Base-by-base conservation (phyloP, 2,888 invertebrate species). In the Andricus quercusramuli region DNA sequence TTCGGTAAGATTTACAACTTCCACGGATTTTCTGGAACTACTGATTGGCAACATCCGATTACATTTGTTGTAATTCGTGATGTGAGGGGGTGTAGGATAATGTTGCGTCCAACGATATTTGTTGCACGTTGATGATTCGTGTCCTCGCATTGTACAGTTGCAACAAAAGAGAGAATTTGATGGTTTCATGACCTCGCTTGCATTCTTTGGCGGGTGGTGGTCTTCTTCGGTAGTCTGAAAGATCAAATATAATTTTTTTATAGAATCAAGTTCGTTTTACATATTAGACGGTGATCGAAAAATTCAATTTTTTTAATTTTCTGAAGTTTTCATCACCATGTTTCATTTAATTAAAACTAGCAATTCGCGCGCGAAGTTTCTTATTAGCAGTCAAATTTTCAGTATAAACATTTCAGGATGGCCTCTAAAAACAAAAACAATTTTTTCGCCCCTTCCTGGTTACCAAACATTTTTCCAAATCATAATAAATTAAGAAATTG, bases 121-220 rank as follows among this genome's bases (percentile, higher is more conserved):
- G 0, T 37, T 83, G 65, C 92, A 92, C 5, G 78, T 86, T 20
- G 86, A 83, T 3, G 86, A 88, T 29, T 91, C 91, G 56, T 94
- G 94, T 0, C 94, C 94, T 25, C 88, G 88, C 78, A 85, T 88
- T 1, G 93, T 91, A 84, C 94, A 94, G 78, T 93, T 93, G 78
- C 93, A 93, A 83, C 94, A 94, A 87, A 90, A 91, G 4, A 92
- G 85, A 44, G 90, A 82, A 68, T 89, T 85, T 6, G 86, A 77
- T 0, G 92, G 88, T 86, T 93, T 93, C 86, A 93, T 87, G 5
- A 87, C 81, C 1, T 85, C 83, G 2, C 78, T 79, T 2, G 77
- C n/a, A 41, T 90, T 85, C 11, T 79, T 80, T 2, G 92, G 91
- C 11, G 90, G 79, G 6, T 88, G 89, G 3, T 91, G 90, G 32